Evolutionary conservation across 1,140 invertebrate genomes (phyloP).

Genomic region (Drosophila lini): DNA sequence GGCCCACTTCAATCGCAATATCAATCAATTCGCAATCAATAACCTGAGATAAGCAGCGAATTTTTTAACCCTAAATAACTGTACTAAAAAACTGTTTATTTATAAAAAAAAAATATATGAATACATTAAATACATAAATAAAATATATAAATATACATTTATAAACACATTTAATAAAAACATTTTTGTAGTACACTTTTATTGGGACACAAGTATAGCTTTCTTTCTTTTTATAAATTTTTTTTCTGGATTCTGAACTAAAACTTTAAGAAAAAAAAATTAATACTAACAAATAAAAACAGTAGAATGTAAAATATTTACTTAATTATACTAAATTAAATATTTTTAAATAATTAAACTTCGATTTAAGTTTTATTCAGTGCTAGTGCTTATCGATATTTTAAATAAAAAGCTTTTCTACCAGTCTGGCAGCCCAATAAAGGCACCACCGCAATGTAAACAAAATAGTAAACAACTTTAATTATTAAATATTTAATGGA

Average conservation of each 20-base stretch:
- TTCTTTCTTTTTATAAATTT: not conserved
- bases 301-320: not conserved
- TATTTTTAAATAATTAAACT: not conserved
- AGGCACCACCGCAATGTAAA: slow-evolving; percentile 5
- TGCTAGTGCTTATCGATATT: slow-evolving; percentile 5
- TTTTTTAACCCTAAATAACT: not conserved
- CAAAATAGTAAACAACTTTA: slow-evolving; percentile 17
- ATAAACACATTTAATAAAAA: too few species aligned
- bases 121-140: too few species aligned
- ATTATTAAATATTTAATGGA: slow-evolving; percentile 9
- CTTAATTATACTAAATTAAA: not conserved
- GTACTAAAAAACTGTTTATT: not conserved
- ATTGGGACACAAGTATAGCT: too few species aligned
- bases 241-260: not conserved
- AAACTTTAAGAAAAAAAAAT: not conserved
- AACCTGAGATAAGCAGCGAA: slow-evolving; percentile 12
- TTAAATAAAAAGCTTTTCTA: not conserved
- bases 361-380: not conserved
- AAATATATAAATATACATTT: too few species aligned
- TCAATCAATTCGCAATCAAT: slow-evolving; percentile 24
- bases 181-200: too few species aligned
- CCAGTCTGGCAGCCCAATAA: not conserved
- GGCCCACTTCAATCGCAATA: slow-evolving; percentile 1
- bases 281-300: too few species aligned
- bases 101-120: not conserved